Conservation (phyloP, 2,888 invertebrate genomes). For the Drosophila leonis region DNA sequence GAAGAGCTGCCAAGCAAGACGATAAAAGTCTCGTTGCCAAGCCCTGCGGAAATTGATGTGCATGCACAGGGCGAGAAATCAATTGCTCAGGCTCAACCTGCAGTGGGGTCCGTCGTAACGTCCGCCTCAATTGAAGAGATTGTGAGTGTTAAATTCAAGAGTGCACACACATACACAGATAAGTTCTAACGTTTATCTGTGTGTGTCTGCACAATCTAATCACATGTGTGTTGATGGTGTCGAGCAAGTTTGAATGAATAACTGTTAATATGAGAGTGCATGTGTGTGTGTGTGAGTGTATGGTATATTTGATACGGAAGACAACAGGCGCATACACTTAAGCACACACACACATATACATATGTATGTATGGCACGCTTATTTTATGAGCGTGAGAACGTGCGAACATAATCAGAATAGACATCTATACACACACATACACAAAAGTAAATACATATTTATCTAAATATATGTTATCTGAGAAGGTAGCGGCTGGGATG, state of each 20-base stretch:
- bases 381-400: slow-evolving; percentile 31
- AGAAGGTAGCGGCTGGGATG: background rate
- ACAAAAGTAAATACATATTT: background rate
- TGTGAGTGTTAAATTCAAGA: slow-evolving; percentile 51
- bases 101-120: background rate
- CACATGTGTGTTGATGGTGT: slow-evolving; percentile 34
- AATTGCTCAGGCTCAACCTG: slow-evolving; percentile 10
- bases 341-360: background rate
- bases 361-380: slow-evolving; percentile 12
- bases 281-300: background rate
- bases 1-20: background rate
- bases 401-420: slow-evolving; percentile 16
- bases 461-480: background rate
- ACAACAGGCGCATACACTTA: slow-evolving; percentile 1
- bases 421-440: background rate
- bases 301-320: slow-evolving; percentile 33
- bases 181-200: slow-evolving; percentile 3
- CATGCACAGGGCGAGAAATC: background rate
- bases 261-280: slow-evolving; percentile 21
- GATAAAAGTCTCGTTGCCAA: background rate
- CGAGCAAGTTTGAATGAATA: slow-evolving; percentile 16
- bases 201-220: slow-evolving; percentile 46
- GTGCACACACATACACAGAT: background rate
- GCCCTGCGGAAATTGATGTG: background rate
- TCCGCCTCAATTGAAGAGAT: slow-evolving; percentile 53